Evolutionary conservation across 2,797 vertebrate species (phyloP).

Genomic region (Gymnoscopelus microlampas): DNA sequence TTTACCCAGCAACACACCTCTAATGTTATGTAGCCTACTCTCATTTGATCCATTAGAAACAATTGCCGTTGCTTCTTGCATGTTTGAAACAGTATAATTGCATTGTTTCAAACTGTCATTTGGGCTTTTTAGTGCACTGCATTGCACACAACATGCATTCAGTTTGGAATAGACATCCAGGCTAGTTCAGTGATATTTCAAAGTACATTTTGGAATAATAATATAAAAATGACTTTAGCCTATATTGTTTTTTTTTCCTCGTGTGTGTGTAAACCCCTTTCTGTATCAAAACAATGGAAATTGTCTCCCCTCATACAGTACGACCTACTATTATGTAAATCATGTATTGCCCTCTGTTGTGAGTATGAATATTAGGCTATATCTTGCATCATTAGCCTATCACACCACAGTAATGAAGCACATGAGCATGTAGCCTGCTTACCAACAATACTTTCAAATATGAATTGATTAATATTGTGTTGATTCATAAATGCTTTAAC

Average conservation of each 20-base stretch:
- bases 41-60: background rate
- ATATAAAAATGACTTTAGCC: too few species aligned
- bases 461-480: conserved; percentile 51
- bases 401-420: too few species aligned
- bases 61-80: background rate
- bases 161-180: too few species aligned
- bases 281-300: background rate
- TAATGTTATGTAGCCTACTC: conserved; percentile 10
- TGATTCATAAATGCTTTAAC: conserved; percentile 38
- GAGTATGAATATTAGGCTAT: too few species aligned
- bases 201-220: too few species aligned
- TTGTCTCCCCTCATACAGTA: conserved; percentile 43
- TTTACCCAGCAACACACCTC: conserved; percentile 76
- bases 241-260: too few species aligned
- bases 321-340: conserved; percentile 39
- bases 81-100: background rate
- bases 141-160: too few species aligned
- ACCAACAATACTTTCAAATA: conserved; percentile 63
- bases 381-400: too few species aligned
- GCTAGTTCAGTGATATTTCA: too few species aligned
- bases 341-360: background rate
- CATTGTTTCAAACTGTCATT: too few species aligned
- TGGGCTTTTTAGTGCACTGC: too few species aligned
- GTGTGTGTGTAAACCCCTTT: background rate
- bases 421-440: conserved; percentile 52